Percentiles rank a stretch among this genome's conserved stretches.
These are phyloP conservation scores for Dufourea novaeangliae DNA, from an alignment of 1,140 invertebrate genomes.

Conservation along the genomic window DNA sequence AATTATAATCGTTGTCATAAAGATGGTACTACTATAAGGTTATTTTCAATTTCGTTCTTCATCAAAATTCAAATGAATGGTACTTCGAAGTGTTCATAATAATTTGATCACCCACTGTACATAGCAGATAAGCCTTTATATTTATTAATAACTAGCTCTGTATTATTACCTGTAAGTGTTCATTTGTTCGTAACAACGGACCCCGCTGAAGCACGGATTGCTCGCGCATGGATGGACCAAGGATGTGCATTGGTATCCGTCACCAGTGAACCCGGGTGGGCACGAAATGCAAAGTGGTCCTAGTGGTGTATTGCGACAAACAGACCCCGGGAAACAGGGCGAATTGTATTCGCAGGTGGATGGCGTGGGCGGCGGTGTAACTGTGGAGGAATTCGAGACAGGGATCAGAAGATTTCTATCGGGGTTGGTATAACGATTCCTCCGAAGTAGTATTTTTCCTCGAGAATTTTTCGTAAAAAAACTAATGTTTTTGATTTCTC, in stretches of 20 bases:
- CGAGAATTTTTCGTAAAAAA: too few species aligned
- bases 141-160: too few species aligned
- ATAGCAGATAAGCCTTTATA: too few species aligned
- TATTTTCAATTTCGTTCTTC: too few species aligned
- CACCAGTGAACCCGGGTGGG: constrained; percentile 88
- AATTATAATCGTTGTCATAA: too few species aligned
- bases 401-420: constrained; percentile 40
- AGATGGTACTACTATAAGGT: too few species aligned
- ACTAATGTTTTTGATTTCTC: too few species aligned
- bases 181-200: constrained; percentile 88
- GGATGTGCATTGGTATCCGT: constrained; percentile 86
- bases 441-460: background rate
- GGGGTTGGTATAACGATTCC: constrained; percentile 22
- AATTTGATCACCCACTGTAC: too few species aligned
- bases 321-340: constrained; percentile 91
- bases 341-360: constrained; percentile 79
- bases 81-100: too few species aligned
- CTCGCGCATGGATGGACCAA: constrained; percentile 86
- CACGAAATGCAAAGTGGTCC: constrained; percentile 89
- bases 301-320: constrained; percentile 88
- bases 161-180: constrained; percentile 87
- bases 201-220: constrained; percentile 91
- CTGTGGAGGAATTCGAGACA: constrained; percentile 52
- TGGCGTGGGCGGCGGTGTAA: constrained; percentile 43
- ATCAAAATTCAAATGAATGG: too few species aligned